Evolutionary conservation across 1,140 invertebrate species (phyloP), one percentile per base, ranked within the genome.

Genomic region (Leptoteleia sp.): DNA sequence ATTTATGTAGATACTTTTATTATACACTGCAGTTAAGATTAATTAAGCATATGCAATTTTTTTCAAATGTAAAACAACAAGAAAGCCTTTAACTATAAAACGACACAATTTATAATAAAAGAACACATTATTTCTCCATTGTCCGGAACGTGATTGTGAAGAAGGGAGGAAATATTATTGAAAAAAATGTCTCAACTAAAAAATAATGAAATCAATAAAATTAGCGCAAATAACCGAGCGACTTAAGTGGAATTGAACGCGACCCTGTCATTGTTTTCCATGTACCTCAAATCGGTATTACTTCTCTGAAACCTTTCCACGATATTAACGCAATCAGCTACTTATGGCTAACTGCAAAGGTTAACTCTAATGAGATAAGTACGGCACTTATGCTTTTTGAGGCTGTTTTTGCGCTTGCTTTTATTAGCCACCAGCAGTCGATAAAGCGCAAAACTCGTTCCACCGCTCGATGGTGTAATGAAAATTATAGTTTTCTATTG

Each of bases 351-450:
- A 67, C 61, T 67, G 52, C 61, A 67, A 65, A 75, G 71, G 71
- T 67, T 75, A 75, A 52, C 52, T 52, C 54, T 75, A 61, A 67
- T 68, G 45, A 47, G 57, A 68, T 76, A 76, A 62, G 52, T 76
- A 52, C 52, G 6, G 52, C 52, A 54, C 54, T 76, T 76, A 67
- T 43, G 31, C 47, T 57, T 75, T 75, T 75, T 75, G 33, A 75
- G 37, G 13, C 43, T 17, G 50, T 73, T 73, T 64, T 64, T 64
- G 33, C 40, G 16, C 42, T 48, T 13, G 40, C 35, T 61, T 65
- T 67, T 65, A 65, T 65, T 75, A 52, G 40, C 52, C 59, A 55
- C 27, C 40, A 57, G 50, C 59, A 64, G 48, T 48, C 59, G 57
- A 72, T 72, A 64, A 64, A 64, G 50, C 31, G 40, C 38, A 59